Conservation (phyloP, 2,113 vertebrate species). For the Coptodon bakossiorum region DNA sequence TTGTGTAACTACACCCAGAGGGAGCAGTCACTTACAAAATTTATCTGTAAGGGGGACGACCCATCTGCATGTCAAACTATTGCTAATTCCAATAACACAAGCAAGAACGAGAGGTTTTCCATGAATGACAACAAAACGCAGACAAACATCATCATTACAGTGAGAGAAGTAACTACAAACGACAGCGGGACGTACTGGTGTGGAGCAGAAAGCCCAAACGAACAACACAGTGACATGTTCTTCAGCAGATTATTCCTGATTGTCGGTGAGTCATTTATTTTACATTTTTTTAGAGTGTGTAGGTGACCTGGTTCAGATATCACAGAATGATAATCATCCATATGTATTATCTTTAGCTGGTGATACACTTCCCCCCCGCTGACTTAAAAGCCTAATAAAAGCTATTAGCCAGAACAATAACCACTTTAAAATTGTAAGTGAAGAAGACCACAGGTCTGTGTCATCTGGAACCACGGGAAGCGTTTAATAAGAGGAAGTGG, state of each 20-base stretch:
- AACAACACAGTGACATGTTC: neutral
- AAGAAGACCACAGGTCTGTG: neutral
- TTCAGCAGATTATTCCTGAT: neutral
- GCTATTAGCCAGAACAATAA: neutral
- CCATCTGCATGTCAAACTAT: neutral
- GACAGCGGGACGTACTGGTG: constrained; percentile 14
- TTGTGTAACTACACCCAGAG: neutral
- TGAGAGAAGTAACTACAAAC: neutral
- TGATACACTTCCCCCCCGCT: too few species aligned
- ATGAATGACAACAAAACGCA: fast-evolving
- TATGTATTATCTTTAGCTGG: too few species aligned
- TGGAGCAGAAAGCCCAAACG: neutral
- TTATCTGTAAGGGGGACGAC: constrained; percentile 20
- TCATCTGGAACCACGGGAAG: neutral
- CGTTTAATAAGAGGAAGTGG: neutral
- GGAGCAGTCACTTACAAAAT: neutral
- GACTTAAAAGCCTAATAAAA: neutral
- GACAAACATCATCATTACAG: neutral
- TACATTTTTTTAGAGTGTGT: neutral
- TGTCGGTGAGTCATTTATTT: neutral
- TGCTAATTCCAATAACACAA: fast-evolving
- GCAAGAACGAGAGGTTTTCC: neutral
- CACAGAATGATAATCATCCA: neutral
- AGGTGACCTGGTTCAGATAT: neutral
- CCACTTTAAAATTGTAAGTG: neutral